phyloP scores from a whole-genome alignment of 2,888 invertebrate genomes.

The Hedya salicella region DNA sequence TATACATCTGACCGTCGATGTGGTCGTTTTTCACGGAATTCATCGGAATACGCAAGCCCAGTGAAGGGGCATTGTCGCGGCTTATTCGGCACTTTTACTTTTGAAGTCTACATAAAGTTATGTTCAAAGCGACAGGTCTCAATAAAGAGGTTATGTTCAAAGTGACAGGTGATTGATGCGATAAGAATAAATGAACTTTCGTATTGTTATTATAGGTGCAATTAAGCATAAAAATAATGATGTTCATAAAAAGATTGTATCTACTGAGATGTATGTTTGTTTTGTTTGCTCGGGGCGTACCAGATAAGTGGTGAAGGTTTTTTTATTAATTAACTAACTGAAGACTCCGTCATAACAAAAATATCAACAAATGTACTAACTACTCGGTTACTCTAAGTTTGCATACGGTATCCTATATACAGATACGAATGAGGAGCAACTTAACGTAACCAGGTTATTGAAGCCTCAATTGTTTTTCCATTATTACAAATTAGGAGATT shows the following conservation, averaged over 20 bases:
- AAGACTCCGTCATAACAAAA: too few relatives aligned
- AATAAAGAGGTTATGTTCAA: slow-evolving; percentile 38
- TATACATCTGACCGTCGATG: slow-evolving; percentile 46
- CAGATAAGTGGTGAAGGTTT: too few relatives aligned
- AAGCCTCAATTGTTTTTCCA: too few relatives aligned
- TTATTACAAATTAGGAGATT: too few relatives aligned
- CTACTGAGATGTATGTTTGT: neutral
- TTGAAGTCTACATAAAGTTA: slow-evolving; percentile 32
- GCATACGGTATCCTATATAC: too few relatives aligned
- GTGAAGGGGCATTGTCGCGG: slow-evolving; percentile 41
- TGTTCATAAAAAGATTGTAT: neutral
- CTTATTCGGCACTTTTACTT: slow-evolving; percentile 50
- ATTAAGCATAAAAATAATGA: slow-evolving; percentile 20
- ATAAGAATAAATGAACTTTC: slow-evolving; percentile 37
- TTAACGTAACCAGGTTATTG: too few relatives aligned
- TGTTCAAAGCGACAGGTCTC: slow-evolving; percentile 37
- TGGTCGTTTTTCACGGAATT: slow-evolving; percentile 32
- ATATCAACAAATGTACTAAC: too few relatives aligned
- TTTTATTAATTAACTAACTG: too few relatives aligned
- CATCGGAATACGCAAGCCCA: slow-evolving; percentile 37
- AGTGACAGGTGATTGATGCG: slow-evolving; percentile 39
- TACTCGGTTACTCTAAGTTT: too few relatives aligned
- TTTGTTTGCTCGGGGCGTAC: neutral
- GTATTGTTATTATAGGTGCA: slow-evolving; percentile 7
- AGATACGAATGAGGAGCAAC: too few relatives aligned